Conservation (phyloP, 2,113 vertebrate species). For the Chiloscyllium plagiosum region DNA sequence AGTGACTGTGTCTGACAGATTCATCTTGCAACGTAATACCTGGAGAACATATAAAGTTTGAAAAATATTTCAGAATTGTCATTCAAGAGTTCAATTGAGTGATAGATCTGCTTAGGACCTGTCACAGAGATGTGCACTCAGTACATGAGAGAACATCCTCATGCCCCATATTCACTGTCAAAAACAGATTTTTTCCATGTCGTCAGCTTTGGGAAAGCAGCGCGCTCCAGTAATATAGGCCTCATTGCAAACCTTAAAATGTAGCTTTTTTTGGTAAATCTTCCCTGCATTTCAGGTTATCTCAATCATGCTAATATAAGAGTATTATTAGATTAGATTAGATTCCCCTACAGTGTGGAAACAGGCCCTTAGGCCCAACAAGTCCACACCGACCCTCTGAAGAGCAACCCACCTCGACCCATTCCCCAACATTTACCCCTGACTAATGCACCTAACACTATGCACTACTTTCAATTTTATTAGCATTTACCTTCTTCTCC, state of each 20-base stretch:
- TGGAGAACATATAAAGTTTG: not conserved
- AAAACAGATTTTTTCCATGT: not conserved
- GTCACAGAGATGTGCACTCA: not conserved
- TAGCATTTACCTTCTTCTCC: conserved; percentile 4
- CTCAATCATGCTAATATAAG: not conserved
- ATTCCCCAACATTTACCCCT: no score
- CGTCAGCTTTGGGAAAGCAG: not conserved
- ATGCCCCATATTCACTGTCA: not conserved
- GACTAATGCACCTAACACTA: no score
- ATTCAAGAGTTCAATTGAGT: not conserved
- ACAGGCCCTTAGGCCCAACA: no score
- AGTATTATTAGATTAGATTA: not conserved
- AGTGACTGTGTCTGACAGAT: not conserved
- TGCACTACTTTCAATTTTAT: not conserved
- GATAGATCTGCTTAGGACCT: not conserved
- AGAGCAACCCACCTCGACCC: no score
- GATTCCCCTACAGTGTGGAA: no score
- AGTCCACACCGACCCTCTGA: no score
- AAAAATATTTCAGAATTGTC: not conserved
- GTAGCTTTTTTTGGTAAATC: not conserved
- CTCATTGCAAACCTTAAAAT: not conserved
- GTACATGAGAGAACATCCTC: not conserved
- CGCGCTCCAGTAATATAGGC: not conserved
- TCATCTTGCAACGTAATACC: not conserved
- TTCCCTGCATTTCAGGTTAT: not conserved